Percentiles rank a stretch among this genome's conserved stretches.
Evolutionary conservation across 1,140 invertebrate species (phyloP).

Genomic region (Pogonomyrmex barbatus): DNA sequence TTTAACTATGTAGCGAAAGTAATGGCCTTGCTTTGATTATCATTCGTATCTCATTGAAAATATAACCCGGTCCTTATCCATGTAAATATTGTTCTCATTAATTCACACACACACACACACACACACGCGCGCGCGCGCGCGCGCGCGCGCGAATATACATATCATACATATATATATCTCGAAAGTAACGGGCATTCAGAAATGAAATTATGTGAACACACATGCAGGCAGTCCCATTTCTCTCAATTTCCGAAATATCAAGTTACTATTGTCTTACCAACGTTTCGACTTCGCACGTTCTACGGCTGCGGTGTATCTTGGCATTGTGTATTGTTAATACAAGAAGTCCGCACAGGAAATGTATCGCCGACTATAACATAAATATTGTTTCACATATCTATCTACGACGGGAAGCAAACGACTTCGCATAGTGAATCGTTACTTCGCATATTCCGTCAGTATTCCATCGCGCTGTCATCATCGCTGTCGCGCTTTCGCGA

Average conservation of each 20-base stretch:
- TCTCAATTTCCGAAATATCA: slow-evolving; percentile 60
- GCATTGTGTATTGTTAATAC: slow-evolving; percentile 43
- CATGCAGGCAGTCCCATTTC: slow-evolving; percentile 31
- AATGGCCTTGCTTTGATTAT: slow-evolving; percentile 53
- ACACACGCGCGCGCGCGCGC: too few species aligned
- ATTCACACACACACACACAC: background rate
- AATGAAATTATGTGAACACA: slow-evolving; percentile 38
- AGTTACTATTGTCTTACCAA: slow-evolving; percentile 43
- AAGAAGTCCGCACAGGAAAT: slow-evolving; percentile 44
- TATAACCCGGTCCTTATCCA: slow-evolving; percentile 46
- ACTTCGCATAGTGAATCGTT: slow-evolving; percentile 41
- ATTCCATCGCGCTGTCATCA: slow-evolving; percentile 11
- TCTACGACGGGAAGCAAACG: slow-evolving; percentile 21
- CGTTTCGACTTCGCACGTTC: slow-evolving; percentile 60
- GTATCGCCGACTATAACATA: slow-evolving; percentile 49
- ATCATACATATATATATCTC: background rate
- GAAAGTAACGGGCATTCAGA: slow-evolving; percentile 9
- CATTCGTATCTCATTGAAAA: slow-evolving; percentile 46
- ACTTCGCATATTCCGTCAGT: slow-evolving; percentile 26
- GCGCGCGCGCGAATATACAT: too few species aligned
- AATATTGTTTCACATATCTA: slow-evolving; percentile 55
- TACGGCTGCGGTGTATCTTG: slow-evolving; percentile 47
- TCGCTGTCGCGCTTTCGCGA: background rate
- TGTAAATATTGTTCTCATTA: slow-evolving; percentile 28
- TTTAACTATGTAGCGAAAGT: slow-evolving; percentile 57